phyloP scores from a whole-genome alignment of 2,888 invertebrate species.

The Nyleta sp. region DNA sequence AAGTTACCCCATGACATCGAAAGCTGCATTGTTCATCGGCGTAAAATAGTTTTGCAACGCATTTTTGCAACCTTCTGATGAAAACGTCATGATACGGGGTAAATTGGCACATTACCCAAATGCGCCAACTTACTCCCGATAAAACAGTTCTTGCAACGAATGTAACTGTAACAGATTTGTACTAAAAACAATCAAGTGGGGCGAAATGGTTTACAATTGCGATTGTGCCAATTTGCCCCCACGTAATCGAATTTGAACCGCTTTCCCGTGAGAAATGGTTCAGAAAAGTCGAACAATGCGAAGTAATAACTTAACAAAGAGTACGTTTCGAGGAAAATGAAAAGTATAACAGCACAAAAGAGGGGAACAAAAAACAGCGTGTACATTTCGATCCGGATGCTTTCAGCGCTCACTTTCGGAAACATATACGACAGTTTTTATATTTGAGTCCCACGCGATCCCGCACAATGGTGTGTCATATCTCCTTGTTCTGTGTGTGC shows the following conservation, averaged over 20 bases:
- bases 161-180: too few species aligned
- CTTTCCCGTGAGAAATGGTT: too few species aligned
- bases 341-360: too few species aligned
- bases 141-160: too few species aligned
- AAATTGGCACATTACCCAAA: not conserved
- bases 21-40: too few species aligned
- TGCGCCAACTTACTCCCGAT: too few species aligned
- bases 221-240: slow-evolving; percentile 9
- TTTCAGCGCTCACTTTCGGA: slow-evolving; percentile 26
- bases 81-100: not conserved
- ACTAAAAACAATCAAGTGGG: too few species aligned
- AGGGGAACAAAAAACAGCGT: slow-evolving; percentile 38
- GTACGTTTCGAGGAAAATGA: too few species aligned
- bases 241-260: not conserved
- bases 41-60: too few species aligned
- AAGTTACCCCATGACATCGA: not conserved
- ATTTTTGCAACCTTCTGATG: too few species aligned
- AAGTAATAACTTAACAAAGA: too few species aligned
- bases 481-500: slow-evolving; percentile 7
- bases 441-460: slow-evolving; percentile 40
- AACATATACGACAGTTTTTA: slow-evolving; percentile 37
- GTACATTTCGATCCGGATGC: slow-evolving; percentile 57
- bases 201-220: not conserved
- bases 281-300: too few species aligned
- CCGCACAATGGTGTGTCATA: slow-evolving; percentile 32